phyloP scores from a whole-genome alignment of 2,113 vertebrate species.

The Eulemur macaco region DNA sequence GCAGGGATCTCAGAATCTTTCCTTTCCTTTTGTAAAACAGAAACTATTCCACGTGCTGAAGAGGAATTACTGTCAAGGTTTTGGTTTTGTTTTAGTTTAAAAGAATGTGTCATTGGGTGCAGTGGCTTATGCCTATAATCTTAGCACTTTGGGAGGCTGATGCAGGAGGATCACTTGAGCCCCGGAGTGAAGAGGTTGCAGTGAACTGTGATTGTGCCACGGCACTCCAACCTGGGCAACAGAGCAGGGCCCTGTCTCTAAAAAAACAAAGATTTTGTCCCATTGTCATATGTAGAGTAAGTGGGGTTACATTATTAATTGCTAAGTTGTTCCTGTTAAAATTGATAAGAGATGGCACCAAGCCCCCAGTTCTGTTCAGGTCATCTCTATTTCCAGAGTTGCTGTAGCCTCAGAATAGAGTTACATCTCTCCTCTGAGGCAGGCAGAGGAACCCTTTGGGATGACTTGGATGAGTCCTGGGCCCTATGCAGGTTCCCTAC shows the following conservation, averaged over 20 bases:
- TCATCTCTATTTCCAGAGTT: conserved; percentile 31
- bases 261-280: neutral
- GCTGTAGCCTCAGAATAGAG: neutral
- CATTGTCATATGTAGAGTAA: neutral
- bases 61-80: conserved; percentile 26
- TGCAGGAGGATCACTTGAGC: neutral
- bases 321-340: neutral
- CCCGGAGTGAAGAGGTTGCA: neutral
- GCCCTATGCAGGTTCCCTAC: neutral
- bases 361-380: neutral
- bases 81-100: conserved; percentile 56
- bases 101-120: neutral
- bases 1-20: neutral
- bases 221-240: neutral
- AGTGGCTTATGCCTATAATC: neutral
- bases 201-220: neutral
- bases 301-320: neutral
- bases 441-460: neutral
- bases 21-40: conserved; percentile 14
- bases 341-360: neutral
- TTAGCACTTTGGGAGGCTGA: neutral
- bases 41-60: neutral
- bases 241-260: neutral
- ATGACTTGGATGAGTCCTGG: neutral
- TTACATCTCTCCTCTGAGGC: neutral